Base-by-base conservation (phyloP, 2,888 invertebrate genomes). In the Elysia crispata region DNA sequence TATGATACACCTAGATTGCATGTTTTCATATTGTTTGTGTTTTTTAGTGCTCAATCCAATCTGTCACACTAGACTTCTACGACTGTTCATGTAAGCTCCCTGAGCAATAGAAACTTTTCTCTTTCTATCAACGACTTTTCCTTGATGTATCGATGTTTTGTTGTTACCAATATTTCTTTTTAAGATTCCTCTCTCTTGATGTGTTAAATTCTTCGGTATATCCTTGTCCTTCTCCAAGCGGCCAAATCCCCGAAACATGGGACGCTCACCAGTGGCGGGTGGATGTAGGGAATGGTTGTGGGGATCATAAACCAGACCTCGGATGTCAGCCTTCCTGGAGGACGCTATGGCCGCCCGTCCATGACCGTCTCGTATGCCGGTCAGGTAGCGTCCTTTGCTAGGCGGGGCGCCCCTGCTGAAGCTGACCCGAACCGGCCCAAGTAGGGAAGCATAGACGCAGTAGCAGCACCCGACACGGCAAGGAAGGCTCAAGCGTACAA, bases 381-480 rank as follows among this genome's bases (percentile, higher is more conserved):
- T 31, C 18, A 76, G 31, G 54, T 54, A 73, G 0, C 73, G 77
- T n/a, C 31, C 73, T 30, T 74, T 81, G 57, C 77, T 81, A 20
- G 77, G 77, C 13, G 30, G n/a, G 15, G 77, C 76, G 13, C 57
- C 74, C 20, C 54, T 72, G 28, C 76, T 79, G 62, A 82, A 54
- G 31, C 77, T 79, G 41, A 82, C 57, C 20, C 67, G 72, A 64
- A 82, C 82, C 1, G 82, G 82, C 8, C 82, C 82, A 15, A 82
- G 69, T 31, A 76, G 77, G 1, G 79, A 28, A 18, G 82, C 69
- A 33, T 77, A 82, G 23, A 81, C 81, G 49, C 82, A 82, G 75
- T 79, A 77, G 57, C 79, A 74, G 60, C 82, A 82, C 5, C 67
- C 72, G 23, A 28, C 57, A 1, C 49, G 70, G 30, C 82, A 81